Conservation (phyloP, 2,113 vertebrate species). For the Amphiprion percula region DNA sequence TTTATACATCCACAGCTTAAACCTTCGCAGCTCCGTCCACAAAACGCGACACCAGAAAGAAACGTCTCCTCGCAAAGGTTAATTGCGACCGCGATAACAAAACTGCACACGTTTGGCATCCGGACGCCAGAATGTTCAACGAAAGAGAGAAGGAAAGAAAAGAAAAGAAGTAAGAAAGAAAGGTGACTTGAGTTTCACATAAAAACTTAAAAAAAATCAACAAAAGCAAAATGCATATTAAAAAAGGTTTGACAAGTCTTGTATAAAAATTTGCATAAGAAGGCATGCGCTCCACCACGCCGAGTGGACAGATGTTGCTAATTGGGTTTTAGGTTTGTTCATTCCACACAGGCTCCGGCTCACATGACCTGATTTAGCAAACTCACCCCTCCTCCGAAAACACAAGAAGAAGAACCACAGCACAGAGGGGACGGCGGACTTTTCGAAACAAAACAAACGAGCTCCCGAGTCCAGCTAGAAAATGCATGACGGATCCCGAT, state of each 20-base stretch:
- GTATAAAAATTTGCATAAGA: constrained; percentile 87
- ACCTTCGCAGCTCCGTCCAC: not conserved
- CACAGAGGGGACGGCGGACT: constrained; percentile 30
- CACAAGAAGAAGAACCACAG: constrained; percentile 36
- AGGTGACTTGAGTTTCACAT: constrained; percentile 73
- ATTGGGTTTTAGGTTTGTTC: constrained; percentile 61
- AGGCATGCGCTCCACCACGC: constrained; percentile 72
- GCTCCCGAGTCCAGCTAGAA: not conserved
- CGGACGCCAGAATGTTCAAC: constrained; percentile 57
- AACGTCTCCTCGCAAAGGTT: constrained; percentile 9
- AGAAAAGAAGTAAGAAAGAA: constrained; percentile 19
- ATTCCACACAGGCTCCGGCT: constrained; percentile 52
- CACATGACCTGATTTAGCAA: constrained; percentile 64
- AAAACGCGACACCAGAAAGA: constrained; percentile 33
- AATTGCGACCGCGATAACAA: not conserved
- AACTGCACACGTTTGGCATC: constrained; percentile 37
- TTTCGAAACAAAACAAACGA: constrained; percentile 24
- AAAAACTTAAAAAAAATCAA: constrained; percentile 58
- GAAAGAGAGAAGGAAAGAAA: not conserved
- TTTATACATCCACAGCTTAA: not conserved
- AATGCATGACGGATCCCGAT: constrained; percentile 1
- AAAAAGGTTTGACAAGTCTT: constrained; percentile 75
- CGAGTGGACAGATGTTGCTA: constrained; percentile 56
- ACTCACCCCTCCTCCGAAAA: constrained; percentile 45
- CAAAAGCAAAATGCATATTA: constrained; percentile 78